These are phyloP conservation scores for Nautilus pompilius DNA, from an alignment of 1,140 invertebrate species.

Conservation along the genomic window DNA sequence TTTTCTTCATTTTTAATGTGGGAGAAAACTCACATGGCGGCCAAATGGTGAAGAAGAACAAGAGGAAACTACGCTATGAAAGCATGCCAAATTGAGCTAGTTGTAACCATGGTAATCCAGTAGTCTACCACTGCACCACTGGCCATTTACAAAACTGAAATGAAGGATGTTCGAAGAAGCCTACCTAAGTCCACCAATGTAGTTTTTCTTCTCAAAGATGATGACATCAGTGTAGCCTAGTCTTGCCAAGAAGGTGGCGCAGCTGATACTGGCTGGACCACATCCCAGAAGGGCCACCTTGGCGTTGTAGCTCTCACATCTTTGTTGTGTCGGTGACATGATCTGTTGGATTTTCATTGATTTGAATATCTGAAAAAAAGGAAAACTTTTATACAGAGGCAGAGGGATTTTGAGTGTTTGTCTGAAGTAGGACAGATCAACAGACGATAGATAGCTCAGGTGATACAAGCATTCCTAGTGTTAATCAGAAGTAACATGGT, in stretches of 20 bases:
- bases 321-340: conserved; percentile 64
- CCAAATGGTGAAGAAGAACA: too few relatives aligned
- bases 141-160: background rate
- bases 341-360: conserved; percentile 89
- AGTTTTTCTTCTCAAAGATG: conserved; percentile 87
- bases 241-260: conserved; percentile 90
- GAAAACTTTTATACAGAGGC: background rate
- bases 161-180: background rate
- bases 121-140: too few relatives aligned
- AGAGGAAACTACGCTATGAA: too few relatives aligned
- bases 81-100: too few relatives aligned
- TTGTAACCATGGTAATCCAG: too few relatives aligned
- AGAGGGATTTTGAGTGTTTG: too few relatives aligned
- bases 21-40: too few relatives aligned
- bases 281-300: conserved; percentile 91
- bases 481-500: too few relatives aligned
- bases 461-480: too few relatives aligned
- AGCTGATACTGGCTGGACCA: conserved; percentile 94
- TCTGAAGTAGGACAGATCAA: too few relatives aligned
- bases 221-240: conserved; percentile 89
- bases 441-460: too few relatives aligned
- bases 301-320: conserved; percentile 60
- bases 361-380: conserved; percentile 74
- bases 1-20: too few relatives aligned
- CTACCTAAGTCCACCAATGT: conserved; percentile 84